Conservation (phyloP, 2,797 vertebrate species). For the Sciurus carolinensis region DNA sequence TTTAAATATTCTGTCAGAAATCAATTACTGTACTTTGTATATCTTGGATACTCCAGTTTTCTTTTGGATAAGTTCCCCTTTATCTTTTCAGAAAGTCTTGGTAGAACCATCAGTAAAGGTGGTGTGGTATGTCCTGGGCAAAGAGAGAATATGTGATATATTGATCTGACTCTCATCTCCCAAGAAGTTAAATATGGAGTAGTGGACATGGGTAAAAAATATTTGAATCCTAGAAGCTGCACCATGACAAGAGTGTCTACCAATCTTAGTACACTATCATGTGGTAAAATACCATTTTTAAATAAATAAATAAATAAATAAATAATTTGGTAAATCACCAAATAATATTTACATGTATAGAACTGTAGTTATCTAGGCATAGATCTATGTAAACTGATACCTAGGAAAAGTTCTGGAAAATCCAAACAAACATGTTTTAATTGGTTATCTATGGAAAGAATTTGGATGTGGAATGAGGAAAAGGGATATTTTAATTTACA, state of each 20-base stretch:
- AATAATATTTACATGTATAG: not conserved
- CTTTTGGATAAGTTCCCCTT: not conserved
- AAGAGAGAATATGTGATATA: not conserved
- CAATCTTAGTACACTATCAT: not conserved
- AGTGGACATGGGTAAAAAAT: not conserved
- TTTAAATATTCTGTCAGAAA: not conserved
- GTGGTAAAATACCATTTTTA: not conserved
- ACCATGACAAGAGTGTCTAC: not conserved
- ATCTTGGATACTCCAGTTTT: not conserved
- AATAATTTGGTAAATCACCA: constrained; percentile 3
- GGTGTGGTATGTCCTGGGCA: not conserved
- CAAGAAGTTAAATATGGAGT: not conserved
- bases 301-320: too few species aligned
- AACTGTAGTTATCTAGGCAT: not conserved
- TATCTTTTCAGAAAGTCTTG: not conserved
- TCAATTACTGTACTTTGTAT: not conserved
- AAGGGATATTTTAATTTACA: not conserved
- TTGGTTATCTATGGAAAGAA: not conserved
- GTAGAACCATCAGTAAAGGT: not conserved
- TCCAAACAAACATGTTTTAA: not conserved
- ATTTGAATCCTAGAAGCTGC: not conserved
- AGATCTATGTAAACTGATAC: not conserved
- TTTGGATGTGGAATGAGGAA: not conserved
- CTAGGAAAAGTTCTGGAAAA: not conserved
- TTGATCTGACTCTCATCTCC: not conserved